phyloP scores from a whole-genome alignment of 2,113 vertebrate genomes.

The Gasterosteus nipponicus region DNA sequence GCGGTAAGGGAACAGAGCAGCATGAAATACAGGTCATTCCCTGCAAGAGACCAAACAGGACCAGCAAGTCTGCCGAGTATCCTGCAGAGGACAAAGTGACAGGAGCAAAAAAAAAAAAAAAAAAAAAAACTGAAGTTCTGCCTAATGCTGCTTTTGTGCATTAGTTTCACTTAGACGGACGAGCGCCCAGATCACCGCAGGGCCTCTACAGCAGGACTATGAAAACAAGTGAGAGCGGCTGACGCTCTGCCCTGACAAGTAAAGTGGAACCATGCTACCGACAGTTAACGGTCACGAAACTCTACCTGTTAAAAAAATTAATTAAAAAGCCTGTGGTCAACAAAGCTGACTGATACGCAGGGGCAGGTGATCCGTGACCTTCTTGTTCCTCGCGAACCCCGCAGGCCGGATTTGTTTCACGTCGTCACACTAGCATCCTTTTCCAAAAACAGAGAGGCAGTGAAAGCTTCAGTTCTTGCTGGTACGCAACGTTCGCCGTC shows the following conservation, averaged over 20 bases:
- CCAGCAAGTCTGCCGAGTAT: constrained; percentile 73
- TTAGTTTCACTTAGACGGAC: constrained; percentile 24
- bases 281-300: constrained; percentile 40
- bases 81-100: constrained; percentile 16
- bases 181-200: background rate
- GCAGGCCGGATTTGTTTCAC: background rate
- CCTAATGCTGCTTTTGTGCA: constrained; percentile 18
- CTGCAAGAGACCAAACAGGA: constrained; percentile 72
- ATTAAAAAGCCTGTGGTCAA: background rate
- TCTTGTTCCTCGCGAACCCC: constrained; percentile 9
- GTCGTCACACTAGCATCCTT: constrained; percentile 20
- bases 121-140: background rate
- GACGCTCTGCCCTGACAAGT: background rate
- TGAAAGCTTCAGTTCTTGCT: background rate
- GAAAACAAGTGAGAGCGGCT: background rate
- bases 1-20: constrained; percentile 34
- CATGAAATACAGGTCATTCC: constrained; percentile 66
- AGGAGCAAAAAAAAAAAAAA: background rate
- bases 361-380: constrained; percentile 7
- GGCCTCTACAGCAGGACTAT: background rate
- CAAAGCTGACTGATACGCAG: constrained; percentile 12
- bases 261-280: constrained; percentile 6
- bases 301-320: background rate
- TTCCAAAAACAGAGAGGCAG: background rate
- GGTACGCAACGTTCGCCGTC: background rate